Percentiles rank a stretch among this genome's conserved stretches.
Conservation (phyloP, 2,888 invertebrate genomes). For the Polylopha cassiicola region DNA sequence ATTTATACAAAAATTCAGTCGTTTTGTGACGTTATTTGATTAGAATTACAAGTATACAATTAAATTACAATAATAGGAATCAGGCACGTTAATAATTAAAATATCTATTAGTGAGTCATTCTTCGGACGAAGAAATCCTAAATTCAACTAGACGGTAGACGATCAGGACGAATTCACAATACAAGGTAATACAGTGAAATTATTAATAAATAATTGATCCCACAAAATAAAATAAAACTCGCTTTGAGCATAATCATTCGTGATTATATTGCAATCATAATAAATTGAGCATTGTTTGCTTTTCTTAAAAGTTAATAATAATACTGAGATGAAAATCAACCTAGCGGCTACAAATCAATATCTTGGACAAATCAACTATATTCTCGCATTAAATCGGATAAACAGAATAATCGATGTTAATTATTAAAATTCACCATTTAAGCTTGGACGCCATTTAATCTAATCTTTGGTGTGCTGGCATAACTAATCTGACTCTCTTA, state of each 20-base stretch:
- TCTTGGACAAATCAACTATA: slow-evolving; percentile 32
- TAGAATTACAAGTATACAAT: slow-evolving; percentile 69
- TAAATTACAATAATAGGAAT: slow-evolving; percentile 75
- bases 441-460: slow-evolving; percentile 52
- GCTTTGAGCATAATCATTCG: slow-evolving; percentile 68
- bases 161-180: slow-evolving; percentile 56
- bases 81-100: slow-evolving; percentile 66
- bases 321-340: slow-evolving; percentile 22
- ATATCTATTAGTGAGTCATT: slow-evolving; percentile 61
- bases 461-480: slow-evolving; percentile 75
- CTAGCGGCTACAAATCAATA: slow-evolving; percentile 7
- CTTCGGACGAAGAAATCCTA: slow-evolving; percentile 4
- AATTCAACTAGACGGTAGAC: slow-evolving; percentile 11
- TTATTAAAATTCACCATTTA: slow-evolving; percentile 37
- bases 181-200: slow-evolving; percentile 45
- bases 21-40: slow-evolving; percentile 72
- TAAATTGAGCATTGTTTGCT: slow-evolving; percentile 39
- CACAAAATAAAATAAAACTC: slow-evolving; percentile 58
- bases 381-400: slow-evolving; percentile 34
- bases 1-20: slow-evolving; percentile 75
- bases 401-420: slow-evolving; percentile 40
- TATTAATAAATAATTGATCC: slow-evolving; percentile 48
- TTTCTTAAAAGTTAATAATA: slow-evolving; percentile 13
- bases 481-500: slow-evolving; percentile 48
- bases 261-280: slow-evolving; percentile 40